Evolutionary conservation across 2,797 vertebrate species (phyloP).

Genomic region (Esox lucius): DNA sequence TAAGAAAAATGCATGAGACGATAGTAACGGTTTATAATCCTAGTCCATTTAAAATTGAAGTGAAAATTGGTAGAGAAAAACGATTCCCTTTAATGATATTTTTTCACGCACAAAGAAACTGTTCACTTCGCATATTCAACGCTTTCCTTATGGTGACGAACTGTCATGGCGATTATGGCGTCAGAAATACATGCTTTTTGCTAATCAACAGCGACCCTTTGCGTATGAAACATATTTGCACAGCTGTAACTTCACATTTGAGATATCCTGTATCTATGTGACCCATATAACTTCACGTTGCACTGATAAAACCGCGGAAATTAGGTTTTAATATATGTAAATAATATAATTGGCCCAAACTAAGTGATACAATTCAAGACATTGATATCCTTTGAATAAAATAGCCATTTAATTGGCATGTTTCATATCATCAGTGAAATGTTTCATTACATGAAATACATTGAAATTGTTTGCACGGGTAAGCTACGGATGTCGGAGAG

Average conservation of each 20-base stretch:
- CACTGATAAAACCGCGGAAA: too few species aligned
- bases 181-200: background rate
- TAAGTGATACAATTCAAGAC: too few species aligned
- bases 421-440: too few species aligned
- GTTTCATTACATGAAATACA: too few species aligned
- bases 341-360: background rate
- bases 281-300: background rate
- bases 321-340: background rate
- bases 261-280: background rate
- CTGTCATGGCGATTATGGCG: background rate
- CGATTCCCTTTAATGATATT: background rate
- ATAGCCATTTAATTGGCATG: too few species aligned
- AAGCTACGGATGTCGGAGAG: too few species aligned
- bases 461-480: too few species aligned
- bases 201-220: conserved; percentile 6
- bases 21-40: too few species aligned
- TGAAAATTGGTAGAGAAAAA: background rate
- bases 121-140: too few species aligned
- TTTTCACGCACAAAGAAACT: background rate
- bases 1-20: too few species aligned
- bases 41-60: too few species aligned
- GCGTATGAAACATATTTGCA: background rate
- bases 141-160: background rate
- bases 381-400: too few species aligned
- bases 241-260: background rate